Conservation (phyloP, 2,113 vertebrate genomes). For the human (Homo sapiens) region GRCh38 chr2:237419001-237419500, state of each 20-base stretch:
- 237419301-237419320: accelerated
- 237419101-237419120: background rate
- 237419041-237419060: background rate
- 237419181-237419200: accelerated
- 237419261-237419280: accelerated
- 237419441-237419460: background rate
- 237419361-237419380: accelerated
- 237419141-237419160: background rate
- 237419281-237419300: accelerated
- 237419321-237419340: accelerated
- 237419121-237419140: background rate
- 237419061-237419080: background rate
- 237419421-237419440: background rate
- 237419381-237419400: accelerated
- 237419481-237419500: background rate
- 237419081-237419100: background rate
- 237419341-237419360: accelerated
- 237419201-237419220: accelerated
- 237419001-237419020: background rate
- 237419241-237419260: background rate
- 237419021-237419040: background rate
- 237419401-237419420: accelerated
- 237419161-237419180: accelerated
- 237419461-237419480: background rate
- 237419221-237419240: accelerated